Evolutionary conservation across 1,140 invertebrate species (phyloP).

Genomic region (Araneus ventricosus): DNA sequence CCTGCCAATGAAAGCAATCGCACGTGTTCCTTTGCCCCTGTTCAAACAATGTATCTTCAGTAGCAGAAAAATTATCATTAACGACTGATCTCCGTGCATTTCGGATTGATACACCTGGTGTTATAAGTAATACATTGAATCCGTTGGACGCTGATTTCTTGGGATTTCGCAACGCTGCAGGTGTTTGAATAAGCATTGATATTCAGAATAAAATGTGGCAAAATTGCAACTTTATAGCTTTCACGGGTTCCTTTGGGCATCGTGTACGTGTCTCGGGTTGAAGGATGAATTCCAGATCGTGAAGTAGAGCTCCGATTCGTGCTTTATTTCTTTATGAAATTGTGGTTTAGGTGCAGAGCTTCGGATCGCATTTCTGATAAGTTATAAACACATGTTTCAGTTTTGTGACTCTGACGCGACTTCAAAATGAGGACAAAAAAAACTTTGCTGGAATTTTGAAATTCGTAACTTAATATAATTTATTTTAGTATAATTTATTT

Average conservation of each 20-base stretch:
- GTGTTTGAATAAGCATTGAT: neutral
- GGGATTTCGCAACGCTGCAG: neutral
- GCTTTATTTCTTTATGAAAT: no score
- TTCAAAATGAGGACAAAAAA: no score
- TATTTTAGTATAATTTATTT: no score
- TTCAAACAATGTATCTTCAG: conserved; percentile 37
- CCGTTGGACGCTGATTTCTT: neutral
- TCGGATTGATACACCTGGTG: neutral
- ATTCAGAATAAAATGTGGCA: conserved; percentile 7
- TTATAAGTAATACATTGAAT: conserved; percentile 28
- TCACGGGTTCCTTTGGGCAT: neutral
- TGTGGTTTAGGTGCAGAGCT: no score
- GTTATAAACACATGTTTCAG: no score
- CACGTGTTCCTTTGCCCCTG: neutral
- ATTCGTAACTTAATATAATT: no score
- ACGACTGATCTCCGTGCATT: neutral
- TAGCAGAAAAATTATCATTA: conserved; percentile 15
- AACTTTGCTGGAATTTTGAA: no score
- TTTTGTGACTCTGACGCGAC: no score
- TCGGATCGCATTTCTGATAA: no score
- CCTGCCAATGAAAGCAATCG: neutral
- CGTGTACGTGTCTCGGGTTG: neutral
- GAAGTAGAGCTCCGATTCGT: neutral
- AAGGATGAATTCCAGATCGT: neutral
- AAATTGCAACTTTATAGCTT: conserved; percentile 13